These are phyloP conservation scores for Sander lucioperca DNA, from an alignment of 2,113 vertebrate species.

Conservation along the genomic window DNA sequence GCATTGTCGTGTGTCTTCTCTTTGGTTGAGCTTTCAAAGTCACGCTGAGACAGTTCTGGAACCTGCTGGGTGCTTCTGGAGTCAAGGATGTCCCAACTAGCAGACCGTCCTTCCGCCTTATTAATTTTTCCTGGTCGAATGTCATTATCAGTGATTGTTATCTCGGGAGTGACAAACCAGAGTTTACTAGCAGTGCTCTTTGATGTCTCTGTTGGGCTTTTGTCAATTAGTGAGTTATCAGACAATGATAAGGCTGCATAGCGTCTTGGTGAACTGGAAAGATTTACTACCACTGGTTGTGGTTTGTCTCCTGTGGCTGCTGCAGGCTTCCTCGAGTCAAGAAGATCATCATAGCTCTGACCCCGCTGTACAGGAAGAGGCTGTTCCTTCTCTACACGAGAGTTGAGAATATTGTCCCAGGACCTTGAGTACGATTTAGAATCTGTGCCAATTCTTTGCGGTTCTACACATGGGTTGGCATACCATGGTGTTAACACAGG, in stretches of 20 bases:
- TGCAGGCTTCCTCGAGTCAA: slow-evolving; percentile 86
- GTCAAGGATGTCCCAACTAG: slow-evolving; percentile 90
- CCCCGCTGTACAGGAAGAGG: slow-evolving; percentile 85
- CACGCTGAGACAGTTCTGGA: slow-evolving; percentile 70
- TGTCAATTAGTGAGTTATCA: slow-evolving; percentile 93
- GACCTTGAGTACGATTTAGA: slow-evolving; percentile 93
- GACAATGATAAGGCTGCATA: slow-evolving; percentile 97
- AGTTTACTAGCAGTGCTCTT: slow-evolving; percentile 83
- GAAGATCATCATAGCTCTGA: slow-evolving; percentile 95
- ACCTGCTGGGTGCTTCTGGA: slow-evolving; percentile 71
- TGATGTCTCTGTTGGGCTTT: slow-evolving; percentile 86
- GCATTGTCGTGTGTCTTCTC: slow-evolving; percentile 84
- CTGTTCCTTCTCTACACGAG: slow-evolving; percentile 87
- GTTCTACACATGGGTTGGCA: slow-evolving; percentile 85
- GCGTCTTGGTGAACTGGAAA: slow-evolving; percentile 96
- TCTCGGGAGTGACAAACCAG: slow-evolving; percentile 96
- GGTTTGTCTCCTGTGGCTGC: slow-evolving; percentile 86
- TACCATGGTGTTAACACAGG: slow-evolving; percentile 88
- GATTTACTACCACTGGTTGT: slow-evolving; percentile 94
- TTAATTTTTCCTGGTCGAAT: slow-evolving; percentile 83
- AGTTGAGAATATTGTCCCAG: slow-evolving; percentile 96
- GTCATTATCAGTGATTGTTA: slow-evolving; percentile 98
- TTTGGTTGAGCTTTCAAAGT: slow-evolving; percentile 74
- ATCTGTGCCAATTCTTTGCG: slow-evolving; percentile 86
- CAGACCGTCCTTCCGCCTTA: slow-evolving; percentile 84